A percentile compares a stretch with the other conserved stretches of the same genome.
These are phyloP conservation scores for Drepana arcuata DNA, from an alignment of 1,140 invertebrate species.

Conservation along the genomic window DNA sequence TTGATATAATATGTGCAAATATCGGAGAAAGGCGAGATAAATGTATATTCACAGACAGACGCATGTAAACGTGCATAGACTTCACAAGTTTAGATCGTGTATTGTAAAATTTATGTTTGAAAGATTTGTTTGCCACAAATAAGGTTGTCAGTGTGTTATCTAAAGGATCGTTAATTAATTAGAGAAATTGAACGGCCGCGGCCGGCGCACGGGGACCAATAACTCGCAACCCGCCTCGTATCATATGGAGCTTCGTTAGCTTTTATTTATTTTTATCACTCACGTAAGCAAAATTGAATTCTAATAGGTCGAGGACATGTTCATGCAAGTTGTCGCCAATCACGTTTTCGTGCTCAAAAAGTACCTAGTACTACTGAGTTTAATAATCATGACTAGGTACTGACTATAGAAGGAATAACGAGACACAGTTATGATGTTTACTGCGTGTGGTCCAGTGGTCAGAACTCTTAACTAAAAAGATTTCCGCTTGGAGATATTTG, in stretches of 20 bases:
- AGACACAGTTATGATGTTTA: not conserved
- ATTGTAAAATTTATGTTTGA: constrained; percentile 64
- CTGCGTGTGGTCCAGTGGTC: no score
- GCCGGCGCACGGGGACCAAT: constrained; percentile 58
- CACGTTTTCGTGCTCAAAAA: not conserved
- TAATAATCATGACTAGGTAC: not conserved
- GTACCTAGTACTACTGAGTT: not conserved
- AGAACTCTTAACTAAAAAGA: no score
- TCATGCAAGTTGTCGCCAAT: constrained; percentile 18
- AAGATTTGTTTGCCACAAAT: constrained; percentile 71
- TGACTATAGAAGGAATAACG: not conserved
- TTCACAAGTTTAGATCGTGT: constrained; percentile 65
- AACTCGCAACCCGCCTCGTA: constrained; percentile 67
- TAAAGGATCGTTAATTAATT: constrained; percentile 70
- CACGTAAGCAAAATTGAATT: constrained; percentile 69
- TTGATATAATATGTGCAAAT: constrained; percentile 13
- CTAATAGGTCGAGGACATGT: constrained; percentile 32
- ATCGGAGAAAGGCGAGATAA: constrained; percentile 14
- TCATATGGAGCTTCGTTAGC: constrained; percentile 59
- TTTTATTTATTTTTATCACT: constrained; percentile 69
- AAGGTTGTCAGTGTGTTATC: constrained; percentile 68
- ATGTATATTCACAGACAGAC: constrained; percentile 32
- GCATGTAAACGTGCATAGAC: constrained; percentile 45
- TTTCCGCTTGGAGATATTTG: not conserved
- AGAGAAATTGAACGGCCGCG: constrained; percentile 67